Evolutionary conservation across 2,113 vertebrate genomes (phyloP).

Genomic region (Heteronetta atricapilla): DNA sequence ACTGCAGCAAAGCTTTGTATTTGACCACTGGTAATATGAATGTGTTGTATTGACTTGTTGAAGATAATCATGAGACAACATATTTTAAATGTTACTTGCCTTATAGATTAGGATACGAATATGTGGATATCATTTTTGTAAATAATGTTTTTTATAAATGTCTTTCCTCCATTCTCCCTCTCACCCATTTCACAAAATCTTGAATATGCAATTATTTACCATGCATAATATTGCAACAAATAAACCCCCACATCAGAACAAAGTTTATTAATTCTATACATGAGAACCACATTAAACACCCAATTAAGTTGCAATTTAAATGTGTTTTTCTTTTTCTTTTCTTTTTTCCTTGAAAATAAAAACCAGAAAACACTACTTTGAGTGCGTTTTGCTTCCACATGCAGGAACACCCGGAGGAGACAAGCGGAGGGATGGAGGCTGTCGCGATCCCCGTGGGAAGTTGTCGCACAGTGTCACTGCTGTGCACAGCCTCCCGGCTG

Average conservation of each 20-base stretch:
- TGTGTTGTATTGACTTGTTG: conserved; percentile 69
- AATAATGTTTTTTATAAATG: conserved; percentile 79
- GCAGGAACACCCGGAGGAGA: rapidly evolving
- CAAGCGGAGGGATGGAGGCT: rapidly evolving
- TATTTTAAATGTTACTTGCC: conserved; percentile 81
- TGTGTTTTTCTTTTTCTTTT: conserved; percentile 72
- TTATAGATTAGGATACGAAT: conserved; percentile 77
- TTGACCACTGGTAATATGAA: conserved; percentile 65
- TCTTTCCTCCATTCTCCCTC: conserved; percentile 61
- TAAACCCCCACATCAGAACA: conserved; percentile 78
- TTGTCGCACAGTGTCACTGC: background rate
- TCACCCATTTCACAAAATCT: conserved; percentile 80
- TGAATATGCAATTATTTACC: conserved; percentile 91
- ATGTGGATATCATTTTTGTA: conserved; percentile 77
- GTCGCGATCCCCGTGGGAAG: background rate
- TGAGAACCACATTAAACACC: conserved; percentile 81
- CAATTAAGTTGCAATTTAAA: conserved; percentile 76
- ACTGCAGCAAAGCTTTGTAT: conserved; percentile 54
- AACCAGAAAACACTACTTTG: background rate
- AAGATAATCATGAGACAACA: conserved; percentile 72
- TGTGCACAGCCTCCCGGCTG: rapidly evolving
- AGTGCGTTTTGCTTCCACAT: background rate
- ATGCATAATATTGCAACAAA: conserved; percentile 63
- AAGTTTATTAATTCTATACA: conserved; percentile 80
- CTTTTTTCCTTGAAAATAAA: conserved; percentile 85